phyloP scores from a whole-genome alignment of 2,797 vertebrate genomes.

The Xerus rutilus region DNA sequence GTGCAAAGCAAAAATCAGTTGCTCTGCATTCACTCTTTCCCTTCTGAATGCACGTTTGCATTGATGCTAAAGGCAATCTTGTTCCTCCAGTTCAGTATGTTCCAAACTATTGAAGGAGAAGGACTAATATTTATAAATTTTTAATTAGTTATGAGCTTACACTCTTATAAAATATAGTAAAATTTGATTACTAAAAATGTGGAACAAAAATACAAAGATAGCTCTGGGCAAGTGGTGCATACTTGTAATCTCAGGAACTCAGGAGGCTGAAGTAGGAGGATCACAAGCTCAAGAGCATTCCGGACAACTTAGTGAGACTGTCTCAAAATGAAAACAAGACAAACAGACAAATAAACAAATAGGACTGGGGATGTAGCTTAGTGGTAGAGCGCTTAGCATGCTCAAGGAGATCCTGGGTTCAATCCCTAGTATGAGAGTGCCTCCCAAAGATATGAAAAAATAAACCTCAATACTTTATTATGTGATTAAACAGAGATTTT shows the following conservation, averaged over 20 bases:
- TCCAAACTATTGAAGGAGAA: neutral
- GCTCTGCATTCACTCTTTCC: neutral
- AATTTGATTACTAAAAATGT: neutral
- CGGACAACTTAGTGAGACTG: neutral
- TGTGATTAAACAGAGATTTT: neutral
- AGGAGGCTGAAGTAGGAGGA: neutral
- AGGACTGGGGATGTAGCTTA: neutral
- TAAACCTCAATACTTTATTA: conserved; percentile 1
- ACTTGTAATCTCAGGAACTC: neutral
- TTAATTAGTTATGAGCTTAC: neutral
- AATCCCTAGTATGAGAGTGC: neutral
- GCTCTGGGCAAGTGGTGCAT: neutral
- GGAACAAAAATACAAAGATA: conserved; percentile 5
- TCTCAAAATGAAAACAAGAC: neutral
- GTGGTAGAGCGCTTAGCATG: neutral
- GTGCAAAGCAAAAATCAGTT: neutral
- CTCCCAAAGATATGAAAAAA: neutral
- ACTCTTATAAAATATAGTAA: neutral
- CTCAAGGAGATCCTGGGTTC: neutral
- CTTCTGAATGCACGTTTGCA: neutral
- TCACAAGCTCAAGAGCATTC: neutral
- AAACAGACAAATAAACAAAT: neutral
- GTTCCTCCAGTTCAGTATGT: neutral
- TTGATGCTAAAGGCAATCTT: neutral
- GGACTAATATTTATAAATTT: neutral